Evolutionary conservation across 2,888 invertebrate genomes (phyloP), one percentile per base, ranked within the genome.

Genomic region (Pycnomerus fuliginosus): DNA sequence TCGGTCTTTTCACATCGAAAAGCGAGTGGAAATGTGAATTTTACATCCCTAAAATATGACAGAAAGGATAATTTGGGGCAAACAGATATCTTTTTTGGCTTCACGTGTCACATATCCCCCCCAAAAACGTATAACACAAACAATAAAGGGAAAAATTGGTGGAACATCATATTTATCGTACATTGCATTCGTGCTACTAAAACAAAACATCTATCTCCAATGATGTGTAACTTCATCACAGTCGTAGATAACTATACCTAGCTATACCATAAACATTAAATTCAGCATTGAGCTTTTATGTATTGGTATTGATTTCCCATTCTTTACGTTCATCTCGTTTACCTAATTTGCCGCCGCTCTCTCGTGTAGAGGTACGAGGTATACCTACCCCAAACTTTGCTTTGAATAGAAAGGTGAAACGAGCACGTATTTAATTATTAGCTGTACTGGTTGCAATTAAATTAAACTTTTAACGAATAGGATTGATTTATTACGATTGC

Each of bases 301-400:
- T 56, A 56, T 55, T 59, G 55, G 46, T 61, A 61, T 61, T 47
- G 60, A 61, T 59, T 61, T 56, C 45, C 51, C 53, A 50, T 61
- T 60, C 47, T 43, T 49, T 49, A 49, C 49, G 42, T 53, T 51
- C 51, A 51, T 47, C 50, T 53, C 53, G 52, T 53, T 52, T 50
- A 43, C 41, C 53, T 53, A 55, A 55, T 55, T 53, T 53, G 43
- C 46, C 33, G 29, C n/a, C n/a, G n/a, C n/a, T n/a, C n/a, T n/a
- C n/a, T n/a, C n/a, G n/a, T n/a, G n/a, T n/a, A n/a, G n/a, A n/a
- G n/a, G n/a, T n/a, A n/a, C n/a, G n/a, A n/a, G n/a, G n/a, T n/a
- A n/a, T n/a, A n/a, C n/a, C 28, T 20, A n/a, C 17, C 8, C 15
- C 24, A 15, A 43, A 36, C 31, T 34, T 35, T 34, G 28, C 34